Conservation (phyloP, 1,140 invertebrate species). For the Calephelis nemesis region DNA sequence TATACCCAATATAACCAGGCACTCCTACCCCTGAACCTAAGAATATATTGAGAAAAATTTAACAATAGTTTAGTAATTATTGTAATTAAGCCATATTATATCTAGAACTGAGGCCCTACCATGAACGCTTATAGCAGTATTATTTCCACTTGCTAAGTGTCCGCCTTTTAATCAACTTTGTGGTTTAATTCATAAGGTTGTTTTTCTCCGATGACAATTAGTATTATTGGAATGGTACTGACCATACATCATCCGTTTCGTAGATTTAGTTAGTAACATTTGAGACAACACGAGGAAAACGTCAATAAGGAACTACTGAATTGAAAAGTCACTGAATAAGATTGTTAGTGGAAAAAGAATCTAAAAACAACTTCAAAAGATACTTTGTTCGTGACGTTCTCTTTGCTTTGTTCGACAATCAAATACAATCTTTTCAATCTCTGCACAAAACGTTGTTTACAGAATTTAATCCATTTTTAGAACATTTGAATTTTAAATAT, state of each 20-base stretch:
- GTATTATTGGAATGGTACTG: too few relatives aligned
- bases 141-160: too few relatives aligned
- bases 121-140: too few relatives aligned
- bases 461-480: not conserved
- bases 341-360: not conserved
- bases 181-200: too few relatives aligned
- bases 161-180: too few relatives aligned
- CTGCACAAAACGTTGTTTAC: slow-evolving; percentile 16
- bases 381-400: slow-evolving; percentile 3
- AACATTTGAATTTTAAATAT: slow-evolving; percentile 16
- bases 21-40: too few relatives aligned
- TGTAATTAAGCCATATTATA: too few relatives aligned
- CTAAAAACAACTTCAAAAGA: slow-evolving; percentile 10
- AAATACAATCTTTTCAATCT: slow-evolving; percentile 6
- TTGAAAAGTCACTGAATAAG: not conserved
- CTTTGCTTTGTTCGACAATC: not conserved
- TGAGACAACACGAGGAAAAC: slow-evolving; percentile 5
- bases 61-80: too few relatives aligned
- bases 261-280: not conserved
- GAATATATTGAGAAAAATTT: too few relatives aligned
- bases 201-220: too few relatives aligned
- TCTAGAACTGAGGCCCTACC: too few relatives aligned
- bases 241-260: not conserved
- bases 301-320: not conserved
- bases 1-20: too few relatives aligned